Conservation (phyloP, 1,140 invertebrate species). For the Nautilus pompilius region DNA sequence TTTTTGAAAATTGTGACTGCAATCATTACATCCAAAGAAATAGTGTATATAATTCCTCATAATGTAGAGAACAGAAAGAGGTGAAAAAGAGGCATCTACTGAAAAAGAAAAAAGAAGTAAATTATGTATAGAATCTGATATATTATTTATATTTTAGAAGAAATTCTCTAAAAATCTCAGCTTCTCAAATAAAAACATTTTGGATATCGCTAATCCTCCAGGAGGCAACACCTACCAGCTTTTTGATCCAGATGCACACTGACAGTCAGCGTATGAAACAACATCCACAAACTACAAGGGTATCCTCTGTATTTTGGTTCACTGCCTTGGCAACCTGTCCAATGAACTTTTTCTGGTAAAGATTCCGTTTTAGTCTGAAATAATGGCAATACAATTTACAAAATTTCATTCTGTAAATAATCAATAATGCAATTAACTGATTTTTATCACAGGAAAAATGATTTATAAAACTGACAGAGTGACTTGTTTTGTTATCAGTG, state of each 20-base stretch:
- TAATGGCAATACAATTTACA: background rate
- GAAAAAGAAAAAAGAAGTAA: background rate
- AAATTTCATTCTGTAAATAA: too few relatives aligned
- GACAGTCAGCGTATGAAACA: slow-evolving; percentile 91
- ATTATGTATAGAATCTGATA: background rate
- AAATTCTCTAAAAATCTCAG: background rate
- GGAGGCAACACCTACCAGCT: slow-evolving; percentile 15
- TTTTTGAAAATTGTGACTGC: slow-evolving; percentile 77
- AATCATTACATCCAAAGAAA: slow-evolving; percentile 93
- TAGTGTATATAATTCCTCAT: slow-evolving; percentile 86
- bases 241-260: slow-evolving; percentile 61
- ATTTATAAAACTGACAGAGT: too few relatives aligned
- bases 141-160: background rate
- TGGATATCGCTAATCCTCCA: background rate
- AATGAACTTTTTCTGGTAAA: slow-evolving; percentile 56
- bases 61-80: slow-evolving; percentile 68
- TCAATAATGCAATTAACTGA: too few relatives aligned
- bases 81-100: slow-evolving; percentile 28
- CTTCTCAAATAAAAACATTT: background rate
- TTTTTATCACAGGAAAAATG: too few relatives aligned
- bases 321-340: slow-evolving; percentile 82
- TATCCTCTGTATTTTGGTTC: slow-evolving; percentile 74
- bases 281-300: slow-evolving; percentile 91
- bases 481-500: too few relatives aligned
- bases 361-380: slow-evolving; percentile 31